phyloP scores from a whole-genome alignment of 92 coral and sea anemone genomes.

The Paragorgia papillata region DNA sequence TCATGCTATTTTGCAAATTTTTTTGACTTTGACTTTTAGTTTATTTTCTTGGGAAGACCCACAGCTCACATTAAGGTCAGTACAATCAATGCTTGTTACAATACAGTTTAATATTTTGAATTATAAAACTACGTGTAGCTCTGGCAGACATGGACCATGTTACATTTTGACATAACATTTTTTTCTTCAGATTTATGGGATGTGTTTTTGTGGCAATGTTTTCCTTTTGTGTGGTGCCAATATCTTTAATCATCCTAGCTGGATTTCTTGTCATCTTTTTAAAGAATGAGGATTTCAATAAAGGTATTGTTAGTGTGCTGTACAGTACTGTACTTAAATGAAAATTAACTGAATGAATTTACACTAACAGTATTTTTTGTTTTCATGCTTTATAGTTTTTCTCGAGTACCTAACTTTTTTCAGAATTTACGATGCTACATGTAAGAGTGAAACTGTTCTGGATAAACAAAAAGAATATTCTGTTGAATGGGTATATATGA shows the following conservation, averaged over 20 bases:
- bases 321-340: background rate
- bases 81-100: background rate
- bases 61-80: conserved; percentile 23
- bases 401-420: background rate
- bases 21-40: conserved; percentile 2
- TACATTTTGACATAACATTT: background rate
- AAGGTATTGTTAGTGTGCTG: background rate
- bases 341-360: no score
- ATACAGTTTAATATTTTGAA: background rate
- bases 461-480: background rate
- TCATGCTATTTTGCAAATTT: background rate
- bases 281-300: conserved; percentile 14
- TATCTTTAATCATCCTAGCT: conserved; percentile 7
- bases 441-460: background rate
- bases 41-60: conserved; percentile 43
- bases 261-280: conserved; percentile 12
- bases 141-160: no score
- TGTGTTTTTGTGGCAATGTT: conserved; percentile 18
- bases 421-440: background rate
- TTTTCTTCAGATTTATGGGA: conserved; percentile 26
- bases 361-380: no score
- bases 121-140: no score
- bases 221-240: background rate
- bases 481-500: background rate
- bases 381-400: conserved; percentile 18